Evolutionary conservation across 2,113 vertebrate genomes (phyloP), one percentile per base, ranked within the genome.

Genomic region (Mesitornis unicolor): DNA sequence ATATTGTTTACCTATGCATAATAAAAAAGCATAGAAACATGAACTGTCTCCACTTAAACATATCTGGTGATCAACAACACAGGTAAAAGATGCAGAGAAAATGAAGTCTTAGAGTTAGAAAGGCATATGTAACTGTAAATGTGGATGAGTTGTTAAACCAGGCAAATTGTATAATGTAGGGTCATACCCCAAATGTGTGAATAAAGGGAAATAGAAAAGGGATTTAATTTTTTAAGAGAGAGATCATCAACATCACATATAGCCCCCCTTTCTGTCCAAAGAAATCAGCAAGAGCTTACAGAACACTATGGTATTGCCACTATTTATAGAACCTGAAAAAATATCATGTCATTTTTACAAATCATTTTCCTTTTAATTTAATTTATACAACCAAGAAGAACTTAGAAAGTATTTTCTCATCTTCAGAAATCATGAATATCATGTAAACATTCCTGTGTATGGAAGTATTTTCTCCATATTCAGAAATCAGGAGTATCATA

Each of bases 1-100:
- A 28, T 42, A 33, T 29, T 40, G 3, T 61, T 83, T 36, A 1
- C 1, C 2, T 26, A 3, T 42, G 3, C 4, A 3, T 47, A 33
- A 77, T 36, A 57, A 54, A 81, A 69, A 6, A 35, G 3, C 51
- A 36, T 4, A 67, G 31, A 56, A 88, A 67, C 4, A 33, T 64
- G 9, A 61, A 70, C 18, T 61, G 0, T 40, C 5, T 61, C 21
- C 42, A 85, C 2, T 35, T 24, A 59, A 67, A 65, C 16, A 16
- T 45, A 50, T 19, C 26, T 65, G 12, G 3, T 36, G 42, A 40
- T n/a, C 7, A 57, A 12, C 71, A 76, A 67, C 20, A 7, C 3
- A 40, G 7, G 10, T 38, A 73, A 57, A 79, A 89, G 7, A 56
- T 47, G 17, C 17, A 24, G 20, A 47, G 8, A 47, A 47, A 70